Percentiles rank a stretch among this genome's conserved stretches.
Evolutionary conservation across 2,797 vertebrate species (phyloP).

Genomic region (Lateolabrax maculatus): DNA sequence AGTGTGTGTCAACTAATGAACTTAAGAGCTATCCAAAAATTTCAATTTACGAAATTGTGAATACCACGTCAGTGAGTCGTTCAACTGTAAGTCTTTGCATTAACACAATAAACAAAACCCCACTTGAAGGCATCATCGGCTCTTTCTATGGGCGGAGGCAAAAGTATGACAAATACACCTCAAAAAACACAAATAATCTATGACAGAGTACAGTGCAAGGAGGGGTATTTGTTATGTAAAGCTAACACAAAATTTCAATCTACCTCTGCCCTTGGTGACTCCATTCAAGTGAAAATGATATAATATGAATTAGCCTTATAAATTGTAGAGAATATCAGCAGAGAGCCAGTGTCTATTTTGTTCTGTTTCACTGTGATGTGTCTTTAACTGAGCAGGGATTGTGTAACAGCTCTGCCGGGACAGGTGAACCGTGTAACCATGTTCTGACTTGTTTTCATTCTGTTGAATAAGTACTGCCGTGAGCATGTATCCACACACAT

Average conservation of each 20-base stretch:
- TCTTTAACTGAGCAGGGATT: constrained; percentile 56
- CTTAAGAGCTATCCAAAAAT: background rate
- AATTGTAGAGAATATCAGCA: background rate
- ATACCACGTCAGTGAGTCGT: constrained; percentile 7
- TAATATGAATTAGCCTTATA: constrained; percentile 13
- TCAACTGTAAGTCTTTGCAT: constrained; percentile 1
- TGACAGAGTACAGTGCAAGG: background rate
- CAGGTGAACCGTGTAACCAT: constrained; percentile 74
- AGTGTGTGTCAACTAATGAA: background rate
- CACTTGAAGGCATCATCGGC: constrained; percentile 8
- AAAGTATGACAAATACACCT: constrained; percentile 23
- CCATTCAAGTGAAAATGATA: background rate
- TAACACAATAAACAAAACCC: constrained; percentile 19
- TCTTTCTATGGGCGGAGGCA: background rate
- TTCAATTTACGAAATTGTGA: constrained; percentile 18
- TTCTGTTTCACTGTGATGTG: constrained; percentile 26
- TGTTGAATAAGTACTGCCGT: constrained; percentile 69
- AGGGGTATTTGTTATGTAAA: background rate
- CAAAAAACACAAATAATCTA: background rate
- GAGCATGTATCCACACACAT: constrained; percentile 50
- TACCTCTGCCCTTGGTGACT: background rate
- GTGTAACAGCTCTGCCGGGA: constrained; percentile 68
- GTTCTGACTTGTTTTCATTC: constrained; percentile 76
- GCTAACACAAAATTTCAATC: background rate
- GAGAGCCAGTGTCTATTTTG: constrained; percentile 10